Evolutionary conservation across 2,113 vertebrate genomes (phyloP).

Genomic region (human (Homo sapiens)): GRCh38 chr15:39734501-39735000

Average conservation of each 20-base stretch:
- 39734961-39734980: neutral
- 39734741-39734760: neutral
- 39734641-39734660: neutral
- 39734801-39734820: neutral
- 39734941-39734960: neutral
- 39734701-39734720: neutral
- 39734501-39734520: neutral
- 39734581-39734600: neutral
- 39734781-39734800: neutral
- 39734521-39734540: neutral
- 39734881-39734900: neutral
- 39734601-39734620: neutral
- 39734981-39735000: neutral
- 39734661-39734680: neutral
- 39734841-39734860: neutral
- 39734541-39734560: neutral
- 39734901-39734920: neutral
- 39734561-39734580: neutral
- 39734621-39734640: conserved; percentile 4
- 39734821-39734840: neutral
- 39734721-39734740: neutral
- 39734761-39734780: neutral
- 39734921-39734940: neutral
- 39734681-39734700: neutral
- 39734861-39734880: neutral